Evolutionary conservation across 2,113 vertebrate species (phyloP).

Genomic region (Prionailurus viverrinus): DNA sequence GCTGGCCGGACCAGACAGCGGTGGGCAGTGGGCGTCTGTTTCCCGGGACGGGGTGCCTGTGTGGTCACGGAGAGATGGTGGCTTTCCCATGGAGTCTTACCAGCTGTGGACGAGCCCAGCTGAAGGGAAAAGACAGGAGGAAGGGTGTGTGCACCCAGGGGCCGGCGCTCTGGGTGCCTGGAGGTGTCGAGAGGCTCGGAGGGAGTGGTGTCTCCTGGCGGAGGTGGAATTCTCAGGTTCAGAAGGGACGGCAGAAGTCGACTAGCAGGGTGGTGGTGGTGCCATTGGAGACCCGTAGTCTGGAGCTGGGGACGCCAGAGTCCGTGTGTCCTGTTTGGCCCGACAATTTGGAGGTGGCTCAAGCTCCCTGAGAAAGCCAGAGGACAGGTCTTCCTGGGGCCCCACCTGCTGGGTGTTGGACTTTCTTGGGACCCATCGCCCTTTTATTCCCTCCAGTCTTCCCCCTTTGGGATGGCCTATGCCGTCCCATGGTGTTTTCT

Average conservation of each 20-base stretch:
- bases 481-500: neutral
- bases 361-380: neutral
- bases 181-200: neutral
- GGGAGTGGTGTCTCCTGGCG: neutral
- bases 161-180: neutral
- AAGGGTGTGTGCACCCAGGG: too few relatives aligned
- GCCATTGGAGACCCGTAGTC: neutral
- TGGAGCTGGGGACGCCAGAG: neutral
- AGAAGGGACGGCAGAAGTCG: neutral
- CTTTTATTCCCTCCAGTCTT: neutral
- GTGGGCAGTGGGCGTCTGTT: neutral
- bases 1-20: neutral
- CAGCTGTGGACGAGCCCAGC: neutral
- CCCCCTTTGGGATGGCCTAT: neutral
- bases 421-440: neutral
- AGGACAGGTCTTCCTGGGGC: neutral
- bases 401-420: neutral
- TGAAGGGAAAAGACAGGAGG: neutral
- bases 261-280: neutral
- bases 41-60: neutral
- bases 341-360: neutral
- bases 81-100: neutral
- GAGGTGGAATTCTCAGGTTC: neutral
- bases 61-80: neutral
- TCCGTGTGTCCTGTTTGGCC: neutral